phyloP scores from a whole-genome alignment of 2,113 vertebrate species.

The Phycodurus eques region DNA sequence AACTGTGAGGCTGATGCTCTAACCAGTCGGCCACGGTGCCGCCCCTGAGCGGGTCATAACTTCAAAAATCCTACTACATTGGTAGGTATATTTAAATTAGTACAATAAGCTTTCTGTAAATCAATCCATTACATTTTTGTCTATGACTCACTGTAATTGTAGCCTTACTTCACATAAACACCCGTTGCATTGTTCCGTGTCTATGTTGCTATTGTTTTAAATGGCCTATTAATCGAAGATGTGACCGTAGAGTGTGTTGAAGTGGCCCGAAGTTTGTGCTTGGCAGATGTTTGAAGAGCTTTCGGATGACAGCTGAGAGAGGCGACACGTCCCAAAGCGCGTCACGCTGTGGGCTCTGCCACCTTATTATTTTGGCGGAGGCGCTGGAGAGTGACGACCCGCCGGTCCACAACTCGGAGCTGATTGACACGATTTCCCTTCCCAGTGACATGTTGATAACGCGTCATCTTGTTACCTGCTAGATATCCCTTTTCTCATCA shows the following conservation, averaged over 20 bases:
- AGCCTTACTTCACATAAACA: not conserved
- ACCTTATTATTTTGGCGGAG: slow-evolving; percentile 45
- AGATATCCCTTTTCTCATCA: not conserved
- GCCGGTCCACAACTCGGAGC: slow-evolving; percentile 17
- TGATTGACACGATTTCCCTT: slow-evolving; percentile 57
- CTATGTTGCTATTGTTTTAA: not conserved
- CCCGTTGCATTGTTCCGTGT: not conserved
- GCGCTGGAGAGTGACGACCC: slow-evolving; percentile 50
- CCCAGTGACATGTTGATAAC: slow-evolving; percentile 43
- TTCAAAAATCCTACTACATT: no score
- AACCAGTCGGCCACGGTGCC: not conserved
- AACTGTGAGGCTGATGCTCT: no score
- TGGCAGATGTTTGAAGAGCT: slow-evolving; percentile 70
- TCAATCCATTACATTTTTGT: no score
- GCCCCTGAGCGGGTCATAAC: not conserved
- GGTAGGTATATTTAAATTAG: no score
- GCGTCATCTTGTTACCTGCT: slow-evolving; percentile 32
- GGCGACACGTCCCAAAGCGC: slow-evolving; percentile 56
- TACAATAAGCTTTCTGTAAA: no score
- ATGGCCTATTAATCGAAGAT: not conserved
- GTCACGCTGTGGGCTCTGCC: slow-evolving; percentile 60
- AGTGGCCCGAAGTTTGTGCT: slow-evolving; percentile 45
- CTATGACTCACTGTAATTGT: not conserved
- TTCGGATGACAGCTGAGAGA: slow-evolving; percentile 70
- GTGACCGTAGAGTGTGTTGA: not conserved